Conservation (phyloP, 2,797 vertebrate genomes). For the Phalloptychus januarius region DNA sequence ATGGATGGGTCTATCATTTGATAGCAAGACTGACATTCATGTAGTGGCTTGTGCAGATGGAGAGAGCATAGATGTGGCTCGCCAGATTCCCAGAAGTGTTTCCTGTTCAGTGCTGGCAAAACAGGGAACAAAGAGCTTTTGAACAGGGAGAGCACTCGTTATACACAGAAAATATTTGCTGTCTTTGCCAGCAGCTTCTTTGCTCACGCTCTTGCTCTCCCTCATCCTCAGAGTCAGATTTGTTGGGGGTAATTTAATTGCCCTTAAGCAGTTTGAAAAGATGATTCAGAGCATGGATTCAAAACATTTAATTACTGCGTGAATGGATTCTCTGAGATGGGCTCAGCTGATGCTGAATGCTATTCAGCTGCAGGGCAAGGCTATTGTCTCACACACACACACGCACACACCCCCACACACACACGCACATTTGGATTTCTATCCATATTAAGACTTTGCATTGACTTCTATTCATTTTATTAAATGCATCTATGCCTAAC, state of each 20-base stretch:
- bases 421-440: constrained; percentile 6
- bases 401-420: constrained; percentile 18
- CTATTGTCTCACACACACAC: constrained; percentile 74
- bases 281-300: constrained; percentile 99
- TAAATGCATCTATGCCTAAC: too few relatives aligned
- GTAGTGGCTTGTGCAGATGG: constrained; percentile 83
- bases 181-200: constrained; percentile 88
- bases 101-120: constrained; percentile 92
- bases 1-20: constrained; percentile 93
- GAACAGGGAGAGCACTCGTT: constrained; percentile 93
- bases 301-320: constrained; percentile 98
- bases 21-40: constrained; percentile 90
- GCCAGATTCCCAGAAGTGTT: constrained; percentile 94
- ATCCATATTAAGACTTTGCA: too few relatives aligned
- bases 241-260: constrained; percentile 90
- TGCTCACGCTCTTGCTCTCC: constrained; percentile 78
- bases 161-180: constrained; percentile 87
- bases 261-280: constrained; percentile 94
- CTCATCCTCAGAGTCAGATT: constrained; percentile 79
- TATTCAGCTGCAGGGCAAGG: constrained; percentile 78
- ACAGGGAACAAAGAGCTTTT: constrained; percentile 89
- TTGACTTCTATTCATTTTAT: too few relatives aligned
- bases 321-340: constrained; percentile 90
- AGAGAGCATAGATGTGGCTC: constrained; percentile 82
- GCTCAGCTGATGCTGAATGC: constrained; percentile 86